Evolutionary conservation across 2,888 invertebrate species (phyloP).

Genomic region (Temnothorax unifasciatus): DNA sequence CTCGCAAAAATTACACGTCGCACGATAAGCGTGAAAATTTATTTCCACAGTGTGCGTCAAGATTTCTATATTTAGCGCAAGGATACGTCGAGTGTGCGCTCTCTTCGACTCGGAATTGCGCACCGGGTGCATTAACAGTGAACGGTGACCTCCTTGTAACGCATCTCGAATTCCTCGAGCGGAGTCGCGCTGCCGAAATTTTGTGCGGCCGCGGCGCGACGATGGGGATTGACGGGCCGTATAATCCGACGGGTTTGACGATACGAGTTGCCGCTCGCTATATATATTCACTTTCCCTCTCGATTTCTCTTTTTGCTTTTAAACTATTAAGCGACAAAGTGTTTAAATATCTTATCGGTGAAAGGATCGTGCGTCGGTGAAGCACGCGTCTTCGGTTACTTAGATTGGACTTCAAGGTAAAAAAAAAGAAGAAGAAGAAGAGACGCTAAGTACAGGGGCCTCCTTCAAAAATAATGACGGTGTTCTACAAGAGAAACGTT

Average conservation of each 20-base stretch:
- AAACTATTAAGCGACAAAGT: conserved; percentile 66
- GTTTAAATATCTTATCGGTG: conserved; percentile 72
- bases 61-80: conserved; percentile 56
- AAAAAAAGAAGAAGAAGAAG: not conserved
- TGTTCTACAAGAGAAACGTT: not conserved
- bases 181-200: conserved; percentile 34
- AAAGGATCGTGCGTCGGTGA: conserved; percentile 65
- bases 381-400: conserved; percentile 53
- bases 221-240: conserved; percentile 35
- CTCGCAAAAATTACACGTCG: not conserved
- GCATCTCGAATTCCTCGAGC: conserved; percentile 38
- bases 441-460: not conserved
- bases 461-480: conserved; percentile 7
- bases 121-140: conserved; percentile 30
- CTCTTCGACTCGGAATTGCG: not conserved
- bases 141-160: conserved; percentile 54
- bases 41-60: conserved; percentile 29
- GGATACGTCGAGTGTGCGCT: conserved; percentile 43
- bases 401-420: conserved; percentile 36
- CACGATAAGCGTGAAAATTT: conserved; percentile 20
- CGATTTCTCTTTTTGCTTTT: conserved; percentile 75
- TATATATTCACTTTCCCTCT: conserved; percentile 70
- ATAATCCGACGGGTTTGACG: conserved; percentile 50
- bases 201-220: not conserved
- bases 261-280: conserved; percentile 63